Base-by-base conservation (phyloP, 2,888 invertebrate genomes). In the Perdita meconis region DNA sequence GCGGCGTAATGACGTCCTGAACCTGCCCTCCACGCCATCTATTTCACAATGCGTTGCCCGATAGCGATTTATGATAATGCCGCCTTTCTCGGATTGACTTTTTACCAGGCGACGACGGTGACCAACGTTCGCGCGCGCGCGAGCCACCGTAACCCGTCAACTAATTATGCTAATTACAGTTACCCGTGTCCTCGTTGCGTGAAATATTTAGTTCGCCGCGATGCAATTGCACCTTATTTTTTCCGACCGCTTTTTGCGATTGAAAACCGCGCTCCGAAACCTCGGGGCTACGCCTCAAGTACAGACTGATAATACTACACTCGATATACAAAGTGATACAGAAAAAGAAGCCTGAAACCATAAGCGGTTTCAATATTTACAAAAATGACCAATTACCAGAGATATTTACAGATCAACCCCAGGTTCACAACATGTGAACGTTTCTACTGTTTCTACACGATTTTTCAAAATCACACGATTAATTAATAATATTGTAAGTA, bases 1-100 rank as follows among this genome's bases (percentile, higher is more conserved):
- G 16, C 47, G 40, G 40, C 56, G 24, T 16, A 51, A 72, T 51
- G 51, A 57, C 59, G 38, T 19, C 3, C 51, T 40, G 74, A 75
- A 65, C 74, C 57, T 73, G 72, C 57, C 24, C 51, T 66, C 30
- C 22, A 0, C 70, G 22, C 36, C 12, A 19, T 13, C 26, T 22
- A 16, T 72, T 73, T 65, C 74, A 59, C 34, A 38, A 50, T 47
- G 61, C 40, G 42, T 53, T 53, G 51, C 19, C 22, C 38, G 65
- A 73, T 66, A 53, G 66, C 59, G 73, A 72, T 75, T 75, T 60
- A 66, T 60, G 74, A 75, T 73, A 73, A 73, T 40, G 38, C 44
- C 30, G 22, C 51, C 75, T 73, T 59, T 75, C 75, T 53, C 53
- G 65, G 53, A 53, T 73, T 38, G 44, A 66, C 12, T 75, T 75